Base-by-base conservation (phyloP, 2,797 vertebrate species). In the Phataginus tricuspis region DNA sequence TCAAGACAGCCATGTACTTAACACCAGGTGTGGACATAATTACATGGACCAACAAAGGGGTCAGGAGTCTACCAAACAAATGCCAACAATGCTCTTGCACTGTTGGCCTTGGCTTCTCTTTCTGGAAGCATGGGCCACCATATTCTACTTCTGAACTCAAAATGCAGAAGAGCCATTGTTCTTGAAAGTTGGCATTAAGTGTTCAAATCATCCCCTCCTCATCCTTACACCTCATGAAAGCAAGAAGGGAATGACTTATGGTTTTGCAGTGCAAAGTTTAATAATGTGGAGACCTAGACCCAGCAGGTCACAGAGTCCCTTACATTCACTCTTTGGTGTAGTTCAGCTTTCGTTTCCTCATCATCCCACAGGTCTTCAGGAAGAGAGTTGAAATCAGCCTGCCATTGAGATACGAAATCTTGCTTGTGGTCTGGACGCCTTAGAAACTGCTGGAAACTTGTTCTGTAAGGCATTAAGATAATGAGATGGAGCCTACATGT, bases 311-410 rank as follows among this genome's bases (percentile, higher is more conserved):
- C 15, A 10, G 9, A 57, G 80, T 71, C 75, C 91, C 98, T 99
- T 98, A 99, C 99, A 86, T 99, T 99, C 71, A 99, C 98, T 97
- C 99, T 99, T 93, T 99, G 99, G 92, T 99, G 99, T 45, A 99
- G 98, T 91, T 99, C 99, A 88, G 99, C 99, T 98, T 99, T 99
- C 74, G 98, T 99, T 91, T 99, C 99, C 31, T 99, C 99, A 1
- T 99, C 99, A 2, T 99, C 98, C 98, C 99, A 98, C 96, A 99
- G 98, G 87, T 99, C 99, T 34, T 99, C 98, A 42, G 98, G 77
- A 51, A 99, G 49, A 61, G 98, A 98, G 98, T 99, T 99, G 98
- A 99, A 99, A 97, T 99, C 99, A 39, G 97, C 95, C 98, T 99
- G 99, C 99, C 99, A 99, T 25, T 98, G 99, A 96, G 98, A 98